Conservation (phyloP, 2,797 vertebrate species). For the Bradypus variegatus region DNA sequence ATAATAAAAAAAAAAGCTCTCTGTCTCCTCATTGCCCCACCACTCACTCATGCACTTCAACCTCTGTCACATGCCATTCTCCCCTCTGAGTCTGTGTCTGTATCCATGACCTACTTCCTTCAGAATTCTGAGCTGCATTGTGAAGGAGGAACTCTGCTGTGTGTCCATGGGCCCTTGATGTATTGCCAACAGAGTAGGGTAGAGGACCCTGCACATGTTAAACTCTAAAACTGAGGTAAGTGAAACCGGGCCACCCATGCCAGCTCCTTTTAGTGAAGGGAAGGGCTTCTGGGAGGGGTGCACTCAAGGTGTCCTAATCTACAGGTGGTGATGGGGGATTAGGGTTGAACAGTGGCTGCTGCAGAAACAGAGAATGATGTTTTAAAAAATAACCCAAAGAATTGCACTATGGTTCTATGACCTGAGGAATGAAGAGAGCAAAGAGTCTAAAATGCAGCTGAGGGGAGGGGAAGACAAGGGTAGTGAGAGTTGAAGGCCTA, state of each 20-base stretch:
- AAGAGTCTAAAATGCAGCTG: neutral
- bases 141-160: neutral
- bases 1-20: slow-evolving; percentile 41
- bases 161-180: neutral
- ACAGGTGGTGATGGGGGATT: neutral
- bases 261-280: neutral
- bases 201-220: neutral
- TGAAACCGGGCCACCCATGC: neutral
- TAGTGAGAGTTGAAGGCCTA: neutral
- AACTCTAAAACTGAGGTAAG: neutral
- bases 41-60: neutral
- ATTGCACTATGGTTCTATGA: neutral
- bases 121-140: neutral
- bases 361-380: neutral
- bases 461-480: neutral
- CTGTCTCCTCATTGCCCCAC: neutral
- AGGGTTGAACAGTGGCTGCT: neutral
- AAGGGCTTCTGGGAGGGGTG: neutral
- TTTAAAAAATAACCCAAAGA: neutral
- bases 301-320: neutral
- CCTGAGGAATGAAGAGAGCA: neutral
- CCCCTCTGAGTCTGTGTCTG: neutral
- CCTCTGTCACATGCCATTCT: neutral
- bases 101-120: neutral
- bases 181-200: neutral